Base-by-base conservation (phyloP, 2,888 invertebrate genomes). In the Arenicola marina region DNA sequence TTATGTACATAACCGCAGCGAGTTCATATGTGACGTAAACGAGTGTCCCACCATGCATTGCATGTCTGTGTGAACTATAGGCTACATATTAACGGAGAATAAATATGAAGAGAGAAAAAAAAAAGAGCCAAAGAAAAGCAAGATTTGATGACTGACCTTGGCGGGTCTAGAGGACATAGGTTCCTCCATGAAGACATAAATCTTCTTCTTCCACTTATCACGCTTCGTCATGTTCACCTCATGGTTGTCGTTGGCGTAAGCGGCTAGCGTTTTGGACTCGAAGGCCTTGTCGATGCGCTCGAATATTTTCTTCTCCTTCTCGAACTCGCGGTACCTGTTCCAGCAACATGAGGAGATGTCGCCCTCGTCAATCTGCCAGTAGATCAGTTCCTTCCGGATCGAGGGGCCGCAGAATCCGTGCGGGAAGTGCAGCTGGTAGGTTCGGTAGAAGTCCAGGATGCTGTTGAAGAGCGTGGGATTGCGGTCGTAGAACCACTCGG, bases 311-410 rank as follows among this genome's bases (percentile, higher is more conserved):
- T 68, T 62, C 46, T 69, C 65, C 48, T 69, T 59, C 46, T 69
- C 69, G 33, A 57, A 69, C 51, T 68, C 67, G 4, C 67, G 55
- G 51, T 68, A 68, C 33, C 48, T 60, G 48, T 69, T 64, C 62
- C 73, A 69, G 62, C 77, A 77, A 56, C 77, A 77, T 29, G 75
- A 73, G 2, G 73, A 62, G 15, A 77, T 72, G 55, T 68, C 66
- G 2, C 60, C 59, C 21, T 68, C 69, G n/a, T 67, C 57, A 18
- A 77, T 71, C 51, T 70, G 67, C 77, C 77, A 77, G 59, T 63
- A 76, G 51, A 70, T 68, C 38, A 77, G 62, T 55, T 77, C 77
- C 29, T 70, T 70, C 51, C 68, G 61, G 7, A 76, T 67, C n/a
- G 71, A 62, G 1, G 70, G 69, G 2, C 75, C 73, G 57, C 77